Base-by-base conservation (phyloP, 2,797 vertebrate genomes). In the Sebastes miniatus region DNA sequence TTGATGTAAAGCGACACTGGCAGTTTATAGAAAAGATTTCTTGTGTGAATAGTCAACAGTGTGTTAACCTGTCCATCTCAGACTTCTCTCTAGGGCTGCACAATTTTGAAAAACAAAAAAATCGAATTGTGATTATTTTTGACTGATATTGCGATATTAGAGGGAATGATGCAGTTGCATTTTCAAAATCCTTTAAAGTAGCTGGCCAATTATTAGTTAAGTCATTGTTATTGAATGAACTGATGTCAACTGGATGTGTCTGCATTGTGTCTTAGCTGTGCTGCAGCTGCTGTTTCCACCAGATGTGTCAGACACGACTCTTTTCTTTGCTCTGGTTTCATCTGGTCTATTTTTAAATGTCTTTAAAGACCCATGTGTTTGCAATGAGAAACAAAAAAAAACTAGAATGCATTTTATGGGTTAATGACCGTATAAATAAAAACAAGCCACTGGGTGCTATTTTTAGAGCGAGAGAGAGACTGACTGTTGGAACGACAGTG, bases 381-480 rank as follows among this genome's bases (percentile, higher is more conserved):
- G 31, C 14, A 69, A 56, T 36, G n/a, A 66, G 24, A 7, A 18
- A 34, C 34, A 14, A 4, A 34, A 39, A 10, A 64, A 64, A 39
- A 13, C 1, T 9, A 16, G 18, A 7, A 8, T 29, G 10, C 25
- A 32, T 61, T 66, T 34, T 20, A 39, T 39, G 50, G 25, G 13
- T 50, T 80, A 39, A 52, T 59, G 14, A 13, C 24, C 4, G 12
- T 32, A 56, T 29, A 69, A 61, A 61, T 13, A 54, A 14, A 73
- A 67, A 82, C 34, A 20, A 34, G 8, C 67, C 31, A 18, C 50
- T 56, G 31, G 18, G 25, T 25, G n/a, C 13, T 69, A 66, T 76
- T 84, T 75, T 59, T 75, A 79, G 54, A 67, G 25, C n/a, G 10
- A 14, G 32, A 4, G 64, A 67, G 47, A 68, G 66, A 68, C 5